Evolutionary conservation across 1,140 invertebrate species (phyloP).

Genomic region (Myzus persicae): DNA sequence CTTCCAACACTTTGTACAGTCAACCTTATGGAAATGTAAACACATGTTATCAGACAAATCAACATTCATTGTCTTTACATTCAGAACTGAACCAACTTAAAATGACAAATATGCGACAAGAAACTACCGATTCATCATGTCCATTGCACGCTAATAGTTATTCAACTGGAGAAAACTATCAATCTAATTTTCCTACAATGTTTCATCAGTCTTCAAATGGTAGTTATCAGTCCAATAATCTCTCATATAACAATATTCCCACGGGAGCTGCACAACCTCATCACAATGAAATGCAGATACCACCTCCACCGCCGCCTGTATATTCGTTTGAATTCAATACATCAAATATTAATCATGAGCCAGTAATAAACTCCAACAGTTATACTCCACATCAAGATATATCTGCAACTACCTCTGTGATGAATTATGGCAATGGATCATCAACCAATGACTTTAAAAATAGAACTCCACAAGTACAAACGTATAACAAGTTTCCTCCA

Average conservation of each 20-base stretch:
- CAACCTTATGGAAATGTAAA: slow-evolving; percentile 48
- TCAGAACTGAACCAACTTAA: slow-evolving; percentile 56
- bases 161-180: slow-evolving; percentile 47
- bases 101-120: slow-evolving; percentile 52
- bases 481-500: slow-evolving; percentile 51
- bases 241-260: slow-evolving; percentile 44
- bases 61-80: slow-evolving; percentile 43
- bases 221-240: slow-evolving; percentile 20
- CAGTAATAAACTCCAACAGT: slow-evolving; percentile 38
- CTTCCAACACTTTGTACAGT: slow-evolving; percentile 34
- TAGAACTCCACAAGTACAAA: slow-evolving; percentile 46
- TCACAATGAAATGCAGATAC: slow-evolving; percentile 49
- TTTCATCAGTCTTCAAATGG: slow-evolving; percentile 40
- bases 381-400: slow-evolving; percentile 45
- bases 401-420: slow-evolving; percentile 7
- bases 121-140: slow-evolving; percentile 22
- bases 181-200: slow-evolving; percentile 51
- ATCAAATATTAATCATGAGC: background rate
- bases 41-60: slow-evolving; percentile 50
- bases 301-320: background rate
- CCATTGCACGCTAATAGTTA: slow-evolving; percentile 28
- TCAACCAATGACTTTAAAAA: slow-evolving; percentile 45
- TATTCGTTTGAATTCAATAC: slow-evolving; percentile 46
- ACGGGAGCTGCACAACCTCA: slow-evolving; percentile 34
- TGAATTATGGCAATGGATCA: slow-evolving; percentile 43